Base-by-base conservation (phyloP, 2,888 invertebrate genomes). In the Eupithecia pulchellata region DNA sequence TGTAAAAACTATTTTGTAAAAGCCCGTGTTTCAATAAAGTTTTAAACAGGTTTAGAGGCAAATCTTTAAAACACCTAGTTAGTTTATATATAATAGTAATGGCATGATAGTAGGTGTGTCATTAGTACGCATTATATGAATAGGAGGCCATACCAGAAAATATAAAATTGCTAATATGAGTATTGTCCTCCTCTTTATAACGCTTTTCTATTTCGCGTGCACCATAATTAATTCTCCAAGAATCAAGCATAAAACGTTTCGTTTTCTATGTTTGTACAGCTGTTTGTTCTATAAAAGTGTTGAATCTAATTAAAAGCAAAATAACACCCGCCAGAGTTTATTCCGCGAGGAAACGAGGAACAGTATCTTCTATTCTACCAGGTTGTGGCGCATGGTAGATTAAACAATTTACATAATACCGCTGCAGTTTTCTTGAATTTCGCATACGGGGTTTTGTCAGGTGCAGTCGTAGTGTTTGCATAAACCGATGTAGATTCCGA, bases 381-480 rank as follows among this genome's bases (percentile, higher is more conserved):
- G 63, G 58, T 72, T 64, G 60, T 66, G 58, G 57, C 57, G 64
- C 55, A 71, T 55, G 69, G 60, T 61, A 77, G 75, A 78, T 78
- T 74, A 79, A 73, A 80, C 57, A 77, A 76, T 78, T 79, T 77
- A 58, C 75, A 76, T 79, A 77, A 75, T 73, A 73, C 73, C 66
- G 47, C 42, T 71, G 72, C 66, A 67, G 66, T 66, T 69, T 69
- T 67, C 72, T 66, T 64, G 66, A 66, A 72, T 83, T 82, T 72
- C 63, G 66, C 66, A 64, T 64, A 72, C 60, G 61, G 64, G 69
- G 72, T 72, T 72, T 72, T 72, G 72, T 72, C 72, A 72, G 68
- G 66, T 69, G 69, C 72, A 69, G 66, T n/a, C 52, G 42, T 52
- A 62, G 47, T 58, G 66, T 69, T 69, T 69, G 69, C 69, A 69